These are phyloP conservation scores for Teleopsis dalmanni DNA, from an alignment of 1,140 invertebrate genomes.

Conservation along the genomic window DNA sequence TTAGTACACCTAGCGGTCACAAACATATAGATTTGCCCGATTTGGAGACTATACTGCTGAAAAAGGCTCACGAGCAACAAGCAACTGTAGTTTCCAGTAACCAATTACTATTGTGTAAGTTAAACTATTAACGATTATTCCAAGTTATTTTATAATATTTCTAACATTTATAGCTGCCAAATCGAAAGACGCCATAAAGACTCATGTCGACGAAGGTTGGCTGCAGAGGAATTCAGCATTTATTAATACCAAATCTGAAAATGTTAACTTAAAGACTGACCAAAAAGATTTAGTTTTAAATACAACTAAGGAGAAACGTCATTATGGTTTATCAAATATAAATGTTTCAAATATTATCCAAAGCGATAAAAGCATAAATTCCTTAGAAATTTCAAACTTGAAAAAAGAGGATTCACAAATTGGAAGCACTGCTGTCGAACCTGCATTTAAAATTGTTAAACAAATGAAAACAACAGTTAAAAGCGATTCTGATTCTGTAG, in stretches of 20 bases:
- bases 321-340: conserved; percentile 27
- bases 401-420: too few relatives aligned
- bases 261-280: neutral
- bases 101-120: conserved; percentile 16
- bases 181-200: conserved; percentile 21
- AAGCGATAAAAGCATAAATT: too few relatives aligned
- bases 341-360: conserved; percentile 34
- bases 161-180: too few relatives aligned
- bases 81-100: conserved; percentile 15
- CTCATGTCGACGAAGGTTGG: conserved; percentile 33
- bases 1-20: neutral
- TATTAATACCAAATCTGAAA: neutral
- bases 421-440: too few relatives aligned
- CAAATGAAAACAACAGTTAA: neutral
- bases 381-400: too few relatives aligned
- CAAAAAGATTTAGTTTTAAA: conserved; percentile 20
- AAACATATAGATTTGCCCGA: conserved; percentile 22
- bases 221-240: conserved; percentile 25
- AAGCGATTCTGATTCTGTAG: conserved; percentile 35
- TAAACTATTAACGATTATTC: neutral
- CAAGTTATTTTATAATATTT: neutral
- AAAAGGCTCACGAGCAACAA: conserved; percentile 34
- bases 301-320: conserved; percentile 13
- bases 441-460: too few relatives aligned
- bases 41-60: conserved; percentile 37